Percentiles rank a stretch among this genome's conserved stretches.
phyloP scores from a whole-genome alignment of 2,888 invertebrate species.

The Nyleta sp. region DNA sequence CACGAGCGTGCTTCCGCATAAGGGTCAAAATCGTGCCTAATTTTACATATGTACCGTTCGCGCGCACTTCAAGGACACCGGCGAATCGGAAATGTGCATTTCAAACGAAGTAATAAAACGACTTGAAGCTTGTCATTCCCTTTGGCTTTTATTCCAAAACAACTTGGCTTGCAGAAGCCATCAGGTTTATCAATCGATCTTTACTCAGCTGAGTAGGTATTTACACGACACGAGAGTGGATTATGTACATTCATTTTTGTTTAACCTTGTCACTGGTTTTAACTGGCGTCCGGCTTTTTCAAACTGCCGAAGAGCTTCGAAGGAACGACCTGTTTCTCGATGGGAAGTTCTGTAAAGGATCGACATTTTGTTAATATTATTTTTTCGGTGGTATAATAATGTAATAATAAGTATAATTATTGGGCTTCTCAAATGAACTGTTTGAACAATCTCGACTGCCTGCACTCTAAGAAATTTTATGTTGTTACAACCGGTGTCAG shows the following conservation, averaged over 20 bases:
- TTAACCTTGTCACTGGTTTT: constrained; percentile 74
- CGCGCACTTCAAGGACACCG: constrained; percentile 24
- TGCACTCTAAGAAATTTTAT: too few species aligned
- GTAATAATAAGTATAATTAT: too few species aligned
- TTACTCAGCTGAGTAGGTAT: too few species aligned
- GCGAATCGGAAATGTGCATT: constrained; percentile 25
- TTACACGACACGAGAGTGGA: not conserved
- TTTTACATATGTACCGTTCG: constrained; percentile 48
- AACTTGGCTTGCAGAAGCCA: not conserved
- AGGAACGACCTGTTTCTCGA: constrained; percentile 94
- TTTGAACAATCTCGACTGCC: too few species aligned
- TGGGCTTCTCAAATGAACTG: too few species aligned
- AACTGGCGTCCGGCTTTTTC: constrained; percentile 82
- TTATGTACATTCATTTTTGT: constrained; percentile 27
- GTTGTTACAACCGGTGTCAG: too few species aligned
- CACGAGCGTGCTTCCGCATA: constrained; percentile 54
- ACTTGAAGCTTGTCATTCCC: constrained; percentile 34
- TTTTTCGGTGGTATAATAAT: too few species aligned
- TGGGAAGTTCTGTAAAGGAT: constrained; percentile 85
- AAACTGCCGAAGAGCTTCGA: constrained; percentile 96
- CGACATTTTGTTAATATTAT: too few species aligned
- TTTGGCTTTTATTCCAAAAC: constrained; percentile 15
- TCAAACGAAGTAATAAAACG: constrained; percentile 27
- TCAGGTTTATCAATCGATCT: too few species aligned
- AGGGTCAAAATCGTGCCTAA: constrained; percentile 58